These are phyloP conservation scores for Monarcha castaneiventris DNA, from an alignment of 2,113 vertebrate genomes.

Conservation along the genomic window DNA sequence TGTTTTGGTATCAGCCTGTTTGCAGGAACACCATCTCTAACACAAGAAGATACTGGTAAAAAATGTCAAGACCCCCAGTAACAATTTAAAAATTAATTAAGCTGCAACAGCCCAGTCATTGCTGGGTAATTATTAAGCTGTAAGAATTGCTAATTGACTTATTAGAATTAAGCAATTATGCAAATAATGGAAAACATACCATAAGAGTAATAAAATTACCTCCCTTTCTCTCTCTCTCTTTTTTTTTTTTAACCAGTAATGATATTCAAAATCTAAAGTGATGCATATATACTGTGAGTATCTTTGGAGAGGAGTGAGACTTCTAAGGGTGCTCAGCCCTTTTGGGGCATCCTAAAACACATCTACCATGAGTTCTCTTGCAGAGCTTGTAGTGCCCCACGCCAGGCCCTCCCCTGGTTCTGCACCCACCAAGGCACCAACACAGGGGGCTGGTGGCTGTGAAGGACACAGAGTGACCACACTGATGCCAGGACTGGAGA, in stretches of 20 bases:
- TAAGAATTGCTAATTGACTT: conserved; percentile 68
- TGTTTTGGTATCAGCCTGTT: background rate
- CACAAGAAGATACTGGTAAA: background rate
- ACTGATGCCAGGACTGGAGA: background rate
- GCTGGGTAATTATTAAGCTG: conserved; percentile 67
- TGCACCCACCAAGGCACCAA: background rate
- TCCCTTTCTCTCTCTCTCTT: background rate
- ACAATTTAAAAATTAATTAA: conserved; percentile 70
- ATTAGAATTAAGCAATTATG: conserved; percentile 72
- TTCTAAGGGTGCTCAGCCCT: background rate
- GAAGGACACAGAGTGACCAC: background rate
- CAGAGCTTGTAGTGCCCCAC: background rate
- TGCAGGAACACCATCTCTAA: background rate
- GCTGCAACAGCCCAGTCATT: conserved; percentile 45
- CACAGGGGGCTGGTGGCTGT: background rate
- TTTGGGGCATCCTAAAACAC: background rate
- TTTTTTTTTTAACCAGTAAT: background rate
- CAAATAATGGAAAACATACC: conserved; percentile 65
- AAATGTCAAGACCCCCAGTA: conserved; percentile 56
- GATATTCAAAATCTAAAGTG: background rate
- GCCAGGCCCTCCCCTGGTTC: background rate
- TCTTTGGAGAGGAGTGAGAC: background rate
- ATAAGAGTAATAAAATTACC: conserved; percentile 52
- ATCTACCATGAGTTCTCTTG: background rate
- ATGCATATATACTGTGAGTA: background rate